Conservation (phyloP, 2,113 vertebrate genomes). For the Trogon surrucura region DNA sequence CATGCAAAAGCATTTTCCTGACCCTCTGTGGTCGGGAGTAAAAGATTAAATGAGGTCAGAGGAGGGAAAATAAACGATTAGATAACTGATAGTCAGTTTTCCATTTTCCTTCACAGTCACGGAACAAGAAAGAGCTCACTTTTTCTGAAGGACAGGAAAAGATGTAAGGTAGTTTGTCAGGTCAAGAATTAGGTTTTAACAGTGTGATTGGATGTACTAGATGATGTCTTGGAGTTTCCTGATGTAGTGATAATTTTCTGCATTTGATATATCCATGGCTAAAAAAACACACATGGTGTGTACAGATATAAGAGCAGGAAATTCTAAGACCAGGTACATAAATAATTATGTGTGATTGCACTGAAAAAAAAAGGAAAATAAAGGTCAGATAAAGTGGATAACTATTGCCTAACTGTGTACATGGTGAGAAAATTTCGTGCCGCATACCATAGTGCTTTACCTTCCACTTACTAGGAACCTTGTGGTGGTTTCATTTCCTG, state of each 20-base stretch:
- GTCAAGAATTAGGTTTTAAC: neutral
- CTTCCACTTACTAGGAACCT: neutral
- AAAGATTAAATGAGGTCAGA: neutral
- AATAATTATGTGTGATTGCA: too few relatives aligned
- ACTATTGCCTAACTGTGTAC: neutral
- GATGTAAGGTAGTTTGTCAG: neutral
- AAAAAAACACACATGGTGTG: too few relatives aligned
- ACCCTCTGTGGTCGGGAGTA: neutral
- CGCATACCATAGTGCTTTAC: neutral
- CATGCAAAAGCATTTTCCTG: slow-evolving; percentile 1
- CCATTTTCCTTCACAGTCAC: neutral
- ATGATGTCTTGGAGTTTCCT: too few relatives aligned
- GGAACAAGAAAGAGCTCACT: neutral
- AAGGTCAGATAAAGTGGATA: neutral
- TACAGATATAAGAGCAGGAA: too few relatives aligned
- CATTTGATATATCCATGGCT: too few relatives aligned
- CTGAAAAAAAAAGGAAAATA: too few relatives aligned
- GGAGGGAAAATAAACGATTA: neutral
- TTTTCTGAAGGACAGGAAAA: neutral
- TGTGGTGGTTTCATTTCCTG: neutral
- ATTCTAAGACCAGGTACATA: too few relatives aligned
- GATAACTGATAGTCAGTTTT: neutral
- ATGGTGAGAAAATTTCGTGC: neutral
- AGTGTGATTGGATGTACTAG: too few relatives aligned
- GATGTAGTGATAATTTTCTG: too few relatives aligned